These are phyloP conservation scores for Pomacea canaliculata DNA, from an alignment of 2,888 invertebrate genomes.

Conservation along the genomic window DNA sequence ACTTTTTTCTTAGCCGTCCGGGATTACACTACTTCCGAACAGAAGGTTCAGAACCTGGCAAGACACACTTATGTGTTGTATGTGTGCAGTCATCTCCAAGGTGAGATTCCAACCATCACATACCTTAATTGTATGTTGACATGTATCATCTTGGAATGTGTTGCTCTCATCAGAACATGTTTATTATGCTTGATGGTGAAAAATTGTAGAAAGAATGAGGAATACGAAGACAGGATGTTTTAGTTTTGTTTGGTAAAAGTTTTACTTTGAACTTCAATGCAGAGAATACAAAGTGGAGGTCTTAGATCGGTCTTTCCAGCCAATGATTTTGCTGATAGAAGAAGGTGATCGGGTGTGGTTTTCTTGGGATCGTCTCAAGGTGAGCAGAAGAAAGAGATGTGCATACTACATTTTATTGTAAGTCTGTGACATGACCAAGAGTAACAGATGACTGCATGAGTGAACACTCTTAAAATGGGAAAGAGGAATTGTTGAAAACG, in stretches of 20 bases:
- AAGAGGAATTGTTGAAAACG: no score
- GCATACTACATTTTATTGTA: no score
- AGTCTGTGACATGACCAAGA: no score
- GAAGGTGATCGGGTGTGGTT: conserved; percentile 70
- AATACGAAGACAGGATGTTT: neutral
- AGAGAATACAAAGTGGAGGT: conserved; percentile 67
- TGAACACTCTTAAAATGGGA: no score
- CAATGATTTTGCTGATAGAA: conserved; percentile 67
- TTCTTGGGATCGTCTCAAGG: conserved; percentile 67
- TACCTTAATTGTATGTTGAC: neutral
- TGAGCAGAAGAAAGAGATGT: conserved; percentile 29
- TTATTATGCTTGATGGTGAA: neutral
- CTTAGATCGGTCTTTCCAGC: conserved; percentile 64
- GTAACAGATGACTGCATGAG: no score
- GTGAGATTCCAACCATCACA: conserved; percentile 39
- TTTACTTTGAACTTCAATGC: conserved; percentile 5
- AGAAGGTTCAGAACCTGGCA: conserved; percentile 58
- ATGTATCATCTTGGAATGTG: neutral
- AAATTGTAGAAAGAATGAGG: neutral
- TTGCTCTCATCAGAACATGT: neutral
- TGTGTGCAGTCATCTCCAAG: conserved; percentile 64
- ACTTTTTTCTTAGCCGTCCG: conserved; percentile 56
- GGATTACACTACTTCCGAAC: conserved; percentile 68
- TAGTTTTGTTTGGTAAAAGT: neutral
- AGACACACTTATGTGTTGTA: conserved; percentile 62